These are phyloP conservation scores for Xylota segnis DNA, from an alignment of 2,888 invertebrate species.

Conservation along the genomic window DNA sequence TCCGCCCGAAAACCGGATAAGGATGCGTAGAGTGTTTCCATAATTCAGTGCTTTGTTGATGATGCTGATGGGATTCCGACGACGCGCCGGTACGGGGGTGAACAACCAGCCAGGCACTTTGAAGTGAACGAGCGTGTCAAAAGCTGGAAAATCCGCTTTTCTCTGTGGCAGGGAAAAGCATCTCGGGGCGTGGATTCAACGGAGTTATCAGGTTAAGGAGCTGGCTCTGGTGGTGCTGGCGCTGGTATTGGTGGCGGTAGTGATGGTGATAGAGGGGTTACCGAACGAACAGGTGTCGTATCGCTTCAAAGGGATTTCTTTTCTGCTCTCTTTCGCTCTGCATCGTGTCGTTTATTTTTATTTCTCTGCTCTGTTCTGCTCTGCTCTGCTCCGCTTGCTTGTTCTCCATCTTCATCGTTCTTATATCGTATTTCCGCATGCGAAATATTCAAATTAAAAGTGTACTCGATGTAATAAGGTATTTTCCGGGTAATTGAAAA, in stretches of 20 bases:
- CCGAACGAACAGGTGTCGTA: constrained; percentile 51
- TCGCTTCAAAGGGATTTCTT: constrained; percentile 37
- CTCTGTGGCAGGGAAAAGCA: constrained; percentile 41
- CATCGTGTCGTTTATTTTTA: constrained; percentile 18
- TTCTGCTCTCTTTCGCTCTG: background rate
- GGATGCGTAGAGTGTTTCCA: constrained; percentile 65
- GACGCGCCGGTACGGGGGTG: constrained; percentile 9
- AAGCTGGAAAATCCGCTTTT: constrained; percentile 60
- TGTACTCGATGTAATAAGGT: constrained; percentile 65
- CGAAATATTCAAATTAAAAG: constrained; percentile 69
- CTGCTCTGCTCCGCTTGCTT: background rate
- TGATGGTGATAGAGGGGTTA: background rate
- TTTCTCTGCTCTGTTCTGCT: constrained; percentile 1
- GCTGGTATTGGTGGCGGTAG: constrained; percentile 1
- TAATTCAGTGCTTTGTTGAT: constrained; percentile 63
- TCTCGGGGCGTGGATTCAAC: constrained; percentile 49
- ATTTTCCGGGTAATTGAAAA: constrained; percentile 71
- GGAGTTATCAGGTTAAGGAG: constrained; percentile 56
- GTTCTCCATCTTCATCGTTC: background rate
- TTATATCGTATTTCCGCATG: constrained; percentile 48
- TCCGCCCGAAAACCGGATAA: constrained; percentile 45
- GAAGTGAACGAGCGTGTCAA: constrained; percentile 70
- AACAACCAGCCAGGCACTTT: constrained; percentile 45
- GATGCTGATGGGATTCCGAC: constrained; percentile 48
- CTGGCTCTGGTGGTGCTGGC: background rate